phyloP scores from a whole-genome alignment of 2,888 invertebrate genomes.

The Ichneumoninae sp. region DNA sequence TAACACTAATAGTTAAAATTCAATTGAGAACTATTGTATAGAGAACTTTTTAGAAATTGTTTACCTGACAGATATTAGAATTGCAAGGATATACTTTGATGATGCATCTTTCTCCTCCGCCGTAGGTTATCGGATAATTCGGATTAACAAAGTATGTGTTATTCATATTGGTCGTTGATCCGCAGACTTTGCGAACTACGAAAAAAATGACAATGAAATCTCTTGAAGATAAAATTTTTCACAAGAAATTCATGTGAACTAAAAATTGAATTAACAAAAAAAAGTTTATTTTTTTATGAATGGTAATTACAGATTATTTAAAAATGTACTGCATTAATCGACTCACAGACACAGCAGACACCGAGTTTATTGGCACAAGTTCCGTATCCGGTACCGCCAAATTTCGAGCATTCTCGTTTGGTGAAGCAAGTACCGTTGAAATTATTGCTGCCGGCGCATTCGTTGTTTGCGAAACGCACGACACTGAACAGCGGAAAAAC shows the following conservation, averaged over 20 bases:
- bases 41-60: neutral
- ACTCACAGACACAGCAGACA: conserved; percentile 93
- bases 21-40: neutral
- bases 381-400: conserved; percentile 90
- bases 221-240: conserved; percentile 34
- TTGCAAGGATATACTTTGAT: conserved; percentile 90
- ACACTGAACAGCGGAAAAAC: conserved; percentile 90
- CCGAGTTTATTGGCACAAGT: conserved; percentile 91
- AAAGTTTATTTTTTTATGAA: conserved; percentile 3
- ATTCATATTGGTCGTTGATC: conserved; percentile 89
- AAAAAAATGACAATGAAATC: conserved; percentile 13
- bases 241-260: neutral
- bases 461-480: conserved; percentile 91
- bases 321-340: conserved; percentile 17
- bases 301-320: neutral
- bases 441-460: conserved; percentile 88
- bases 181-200: conserved; percentile 91
- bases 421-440: conserved; percentile 92
- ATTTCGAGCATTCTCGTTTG: conserved; percentile 89
- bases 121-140: conserved; percentile 89
- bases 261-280: neutral
- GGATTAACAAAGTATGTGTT: conserved; percentile 94
- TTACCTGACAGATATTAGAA: conserved; percentile 89
- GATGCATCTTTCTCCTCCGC: conserved; percentile 89
- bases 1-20: neutral